Conservation (phyloP, 2,888 invertebrate species). For the Leucania comma region DNA sequence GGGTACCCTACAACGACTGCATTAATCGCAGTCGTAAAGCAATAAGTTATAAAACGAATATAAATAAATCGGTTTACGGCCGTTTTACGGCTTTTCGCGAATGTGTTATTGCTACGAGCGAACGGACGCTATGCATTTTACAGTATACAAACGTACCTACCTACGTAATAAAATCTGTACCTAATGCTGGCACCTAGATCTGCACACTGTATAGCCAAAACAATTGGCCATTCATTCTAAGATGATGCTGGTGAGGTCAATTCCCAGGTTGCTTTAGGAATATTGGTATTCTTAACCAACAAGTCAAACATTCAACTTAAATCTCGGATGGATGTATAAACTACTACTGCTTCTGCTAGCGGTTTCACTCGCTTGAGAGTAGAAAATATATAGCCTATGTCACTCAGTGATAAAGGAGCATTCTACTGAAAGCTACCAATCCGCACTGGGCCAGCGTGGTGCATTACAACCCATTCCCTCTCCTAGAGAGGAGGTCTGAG, state of each 20-base stretch:
- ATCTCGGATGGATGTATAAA: too few species aligned
- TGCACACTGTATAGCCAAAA: neutral
- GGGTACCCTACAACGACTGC: constrained; percentile 76
- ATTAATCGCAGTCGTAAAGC: constrained; percentile 83
- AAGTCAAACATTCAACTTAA: neutral
- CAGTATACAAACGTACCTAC: constrained; percentile 43
- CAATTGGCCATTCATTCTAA: constrained; percentile 5
- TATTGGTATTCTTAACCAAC: neutral
- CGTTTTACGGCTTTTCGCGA: constrained; percentile 82
- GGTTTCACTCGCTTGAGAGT: too few species aligned
- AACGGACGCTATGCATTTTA: constrained; percentile 71
- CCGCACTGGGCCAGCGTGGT: too few species aligned
- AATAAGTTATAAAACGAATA: constrained; percentile 84
- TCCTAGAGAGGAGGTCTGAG: too few species aligned
- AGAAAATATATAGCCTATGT: too few species aligned
- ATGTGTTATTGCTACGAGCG: constrained; percentile 79
- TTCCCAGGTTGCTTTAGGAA: neutral
- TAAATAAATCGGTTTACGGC: constrained; percentile 84
- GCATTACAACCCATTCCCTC: too few species aligned
- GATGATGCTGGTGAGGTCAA: too few species aligned
- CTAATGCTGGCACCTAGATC: constrained; percentile 35
- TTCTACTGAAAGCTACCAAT: too few species aligned
- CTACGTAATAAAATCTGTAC: constrained; percentile 34
- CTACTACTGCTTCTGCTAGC: too few species aligned
- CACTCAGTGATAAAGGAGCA: too few species aligned